Evolutionary conservation across 2,797 vertebrate genomes (phyloP).

Genomic region (Eulemur mongoz): DNA sequence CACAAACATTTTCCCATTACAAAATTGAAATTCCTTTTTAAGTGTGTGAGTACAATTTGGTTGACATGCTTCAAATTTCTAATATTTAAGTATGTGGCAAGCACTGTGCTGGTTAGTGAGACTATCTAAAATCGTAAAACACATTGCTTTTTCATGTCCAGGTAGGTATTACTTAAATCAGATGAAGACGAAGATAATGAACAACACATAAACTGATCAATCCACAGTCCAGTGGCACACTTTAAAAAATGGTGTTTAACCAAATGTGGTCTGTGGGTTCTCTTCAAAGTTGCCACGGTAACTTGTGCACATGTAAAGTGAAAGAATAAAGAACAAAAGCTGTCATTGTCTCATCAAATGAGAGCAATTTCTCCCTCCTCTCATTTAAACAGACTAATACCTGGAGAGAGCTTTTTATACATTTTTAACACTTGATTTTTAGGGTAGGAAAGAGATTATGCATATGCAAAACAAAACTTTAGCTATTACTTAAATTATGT

Average conservation of each 20-base stretch:
- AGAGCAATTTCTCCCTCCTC: slow-evolving; percentile 56
- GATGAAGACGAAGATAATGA: slow-evolving; percentile 45
- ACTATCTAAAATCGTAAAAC: slow-evolving; percentile 23
- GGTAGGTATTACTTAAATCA: slow-evolving; percentile 20
- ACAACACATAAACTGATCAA: slow-evolving; percentile 45
- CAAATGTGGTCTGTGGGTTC: slow-evolving; percentile 76
- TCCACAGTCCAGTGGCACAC: slow-evolving; percentile 20
- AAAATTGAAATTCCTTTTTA: neutral
- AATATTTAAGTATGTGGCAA: slow-evolving; percentile 22
- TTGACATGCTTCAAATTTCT: slow-evolving; percentile 36
- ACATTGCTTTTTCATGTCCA: neutral
- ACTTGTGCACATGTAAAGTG: slow-evolving; percentile 71
- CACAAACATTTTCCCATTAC: neutral
- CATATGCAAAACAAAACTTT: slow-evolving; percentile 55
- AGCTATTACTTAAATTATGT: slow-evolving; percentile 51
- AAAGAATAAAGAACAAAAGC: slow-evolving; percentile 82
- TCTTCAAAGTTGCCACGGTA: slow-evolving; percentile 82
- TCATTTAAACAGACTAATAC: slow-evolving; percentile 77
- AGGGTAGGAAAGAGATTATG: slow-evolving; percentile 43
- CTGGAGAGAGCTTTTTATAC: slow-evolving; percentile 65
- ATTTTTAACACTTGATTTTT: slow-evolving; percentile 61
- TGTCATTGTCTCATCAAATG: slow-evolving; percentile 81
- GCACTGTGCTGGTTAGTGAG: neutral
- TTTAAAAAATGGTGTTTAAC: slow-evolving; percentile 72
- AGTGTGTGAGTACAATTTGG: neutral